These are phyloP conservation scores for Aphidius gifuensis DNA, from an alignment of 1,140 invertebrate species.

Conservation along the genomic window DNA sequence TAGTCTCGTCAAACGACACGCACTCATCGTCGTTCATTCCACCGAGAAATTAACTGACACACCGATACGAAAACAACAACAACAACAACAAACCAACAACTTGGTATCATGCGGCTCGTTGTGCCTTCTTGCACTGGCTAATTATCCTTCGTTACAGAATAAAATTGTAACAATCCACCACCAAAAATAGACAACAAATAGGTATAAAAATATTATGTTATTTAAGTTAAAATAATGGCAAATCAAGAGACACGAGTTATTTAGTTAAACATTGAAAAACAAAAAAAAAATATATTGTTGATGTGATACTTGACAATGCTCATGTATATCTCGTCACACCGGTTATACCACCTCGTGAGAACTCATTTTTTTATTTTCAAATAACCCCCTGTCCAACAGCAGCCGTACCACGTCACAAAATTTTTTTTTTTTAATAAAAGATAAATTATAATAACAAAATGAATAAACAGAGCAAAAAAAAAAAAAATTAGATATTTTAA, in stretches of 20 bases:
- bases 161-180: too few relatives aligned
- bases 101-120: too few relatives aligned
- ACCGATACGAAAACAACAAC: too few relatives aligned
- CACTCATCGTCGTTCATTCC: constrained; percentile 4
- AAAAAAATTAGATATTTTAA: too few relatives aligned
- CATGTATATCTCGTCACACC: constrained; percentile 12
- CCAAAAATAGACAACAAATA: too few relatives aligned
- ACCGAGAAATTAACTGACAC: neutral
- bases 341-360: constrained; percentile 17
- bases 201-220: too few relatives aligned
- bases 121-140: too few relatives aligned
- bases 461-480: too few relatives aligned
- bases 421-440: neutral
- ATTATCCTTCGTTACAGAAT: too few relatives aligned
- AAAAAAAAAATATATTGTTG: neutral
- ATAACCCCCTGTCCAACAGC: neutral
- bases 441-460: too few relatives aligned
- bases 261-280: neutral
- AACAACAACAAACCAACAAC: too few relatives aligned
- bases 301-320: constrained; percentile 5
- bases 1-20: constrained; percentile 2
- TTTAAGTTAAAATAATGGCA: neutral
- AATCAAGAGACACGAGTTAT: neutral
- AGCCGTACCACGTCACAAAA: neutral
- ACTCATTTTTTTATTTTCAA: constrained; percentile 14